These are phyloP conservation scores for Puffinus mauretanicus DNA, from an alignment of 2,113 vertebrate species.

Conservation along the genomic window DNA sequence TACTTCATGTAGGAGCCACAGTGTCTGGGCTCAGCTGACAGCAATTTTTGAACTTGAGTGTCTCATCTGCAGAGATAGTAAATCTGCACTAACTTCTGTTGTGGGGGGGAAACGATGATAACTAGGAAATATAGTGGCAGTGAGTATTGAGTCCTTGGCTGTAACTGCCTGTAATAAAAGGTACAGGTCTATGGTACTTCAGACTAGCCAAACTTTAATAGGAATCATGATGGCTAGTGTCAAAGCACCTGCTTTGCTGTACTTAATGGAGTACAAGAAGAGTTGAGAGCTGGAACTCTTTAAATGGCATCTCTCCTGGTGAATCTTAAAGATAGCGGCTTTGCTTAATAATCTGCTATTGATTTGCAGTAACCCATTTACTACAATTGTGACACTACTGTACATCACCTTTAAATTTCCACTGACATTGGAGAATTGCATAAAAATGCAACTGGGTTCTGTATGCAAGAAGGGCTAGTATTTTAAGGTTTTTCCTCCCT, in stretches of 20 bases:
- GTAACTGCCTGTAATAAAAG: background rate
- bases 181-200: background rate
- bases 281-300: background rate
- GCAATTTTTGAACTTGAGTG: background rate
- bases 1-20: constrained; percentile 17
- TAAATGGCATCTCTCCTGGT: background rate
- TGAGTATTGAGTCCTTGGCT: background rate
- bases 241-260: background rate
- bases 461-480: background rate
- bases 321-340: background rate
- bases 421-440: background rate
- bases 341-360: background rate
- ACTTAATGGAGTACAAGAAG: background rate
- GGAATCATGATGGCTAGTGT: background rate
- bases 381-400: background rate
- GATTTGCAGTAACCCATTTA: background rate
- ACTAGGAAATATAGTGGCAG: background rate
- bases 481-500: background rate
- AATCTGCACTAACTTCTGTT: background rate
- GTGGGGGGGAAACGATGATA: rapidly evolving
- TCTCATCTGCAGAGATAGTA: background rate
- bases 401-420: background rate
- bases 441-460: background rate
- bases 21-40: constrained; percentile 7
- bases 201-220: background rate